Conservation (phyloP, 2,797 vertebrate species). For the Helostoma temminkii region DNA sequence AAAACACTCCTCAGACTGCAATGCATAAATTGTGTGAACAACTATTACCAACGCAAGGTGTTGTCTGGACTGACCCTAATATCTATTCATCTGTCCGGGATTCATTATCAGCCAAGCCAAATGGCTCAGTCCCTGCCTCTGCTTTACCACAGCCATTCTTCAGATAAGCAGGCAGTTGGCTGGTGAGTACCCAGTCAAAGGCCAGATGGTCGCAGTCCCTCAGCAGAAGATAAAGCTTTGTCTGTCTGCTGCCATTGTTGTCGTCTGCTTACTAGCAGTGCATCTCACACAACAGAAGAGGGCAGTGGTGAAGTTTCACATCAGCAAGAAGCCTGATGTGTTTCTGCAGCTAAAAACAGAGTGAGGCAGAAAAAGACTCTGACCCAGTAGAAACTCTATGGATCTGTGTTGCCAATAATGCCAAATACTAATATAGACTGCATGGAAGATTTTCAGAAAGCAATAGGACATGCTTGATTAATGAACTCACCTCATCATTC, state of each 20-base stretch:
- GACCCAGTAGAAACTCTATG: neutral
- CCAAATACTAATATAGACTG: neutral
- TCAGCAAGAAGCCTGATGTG: neutral
- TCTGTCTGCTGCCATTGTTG: slow-evolving; percentile 49
- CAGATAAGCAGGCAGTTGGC: slow-evolving; percentile 66
- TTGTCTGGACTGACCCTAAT: slow-evolving; percentile 63
- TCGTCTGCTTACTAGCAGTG: slow-evolving; percentile 47
- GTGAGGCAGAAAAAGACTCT: neutral
- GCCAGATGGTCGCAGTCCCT: slow-evolving; percentile 69
- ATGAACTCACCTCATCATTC: neutral
- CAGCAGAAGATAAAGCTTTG: slow-evolving; percentile 59
- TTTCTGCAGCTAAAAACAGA: slow-evolving; percentile 16
- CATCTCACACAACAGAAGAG: slow-evolving; percentile 74
- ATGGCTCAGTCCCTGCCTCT: slow-evolving; percentile 56
- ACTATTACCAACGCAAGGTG: slow-evolving; percentile 52
- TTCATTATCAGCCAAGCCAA: slow-evolving; percentile 69
- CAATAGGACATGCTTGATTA: neutral
- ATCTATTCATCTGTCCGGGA: slow-evolving; percentile 67
- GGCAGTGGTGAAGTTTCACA: slow-evolving; percentile 80
- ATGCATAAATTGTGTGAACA: slow-evolving; percentile 40
- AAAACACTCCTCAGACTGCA: slow-evolving; percentile 29
- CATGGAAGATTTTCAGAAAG: neutral
- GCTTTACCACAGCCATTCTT: slow-evolving; percentile 57
- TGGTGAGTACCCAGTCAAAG: slow-evolving; percentile 57
- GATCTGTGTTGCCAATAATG: neutral